phyloP scores from a whole-genome alignment of 2,888 invertebrate genomes.

The Cephus sareptanus region DNA sequence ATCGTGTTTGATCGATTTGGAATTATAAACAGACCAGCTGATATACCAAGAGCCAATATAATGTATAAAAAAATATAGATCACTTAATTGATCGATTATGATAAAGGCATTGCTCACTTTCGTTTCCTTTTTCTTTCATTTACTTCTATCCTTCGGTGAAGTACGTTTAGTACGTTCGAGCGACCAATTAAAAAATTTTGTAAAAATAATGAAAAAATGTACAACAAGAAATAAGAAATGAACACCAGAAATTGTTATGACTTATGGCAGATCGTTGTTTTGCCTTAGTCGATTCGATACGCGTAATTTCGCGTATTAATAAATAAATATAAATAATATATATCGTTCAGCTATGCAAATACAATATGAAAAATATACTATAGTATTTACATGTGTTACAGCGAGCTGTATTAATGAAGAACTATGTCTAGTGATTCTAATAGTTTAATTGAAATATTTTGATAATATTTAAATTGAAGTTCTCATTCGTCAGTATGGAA shows the following conservation, averaged over 20 bases:
- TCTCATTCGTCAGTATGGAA: neutral
- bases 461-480: no score
- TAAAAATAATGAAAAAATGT: neutral
- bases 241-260: neutral
- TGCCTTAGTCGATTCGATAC: neutral
- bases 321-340: slow-evolving; percentile 36
- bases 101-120: neutral
- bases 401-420: neutral
- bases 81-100: slow-evolving; percentile 1
- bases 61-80: slow-evolving; percentile 14
- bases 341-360: slow-evolving; percentile 20
- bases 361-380: slow-evolving; percentile 6
- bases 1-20: neutral
- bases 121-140: neutral
- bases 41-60: slow-evolving; percentile 14
- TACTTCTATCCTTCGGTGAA: neutral
- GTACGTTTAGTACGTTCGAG: neutral
- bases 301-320: slow-evolving; percentile 14
- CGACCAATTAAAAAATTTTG: neutral
- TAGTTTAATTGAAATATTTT: no score
- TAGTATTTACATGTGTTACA: neutral
- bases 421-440: no score
- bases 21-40: slow-evolving; percentile 20
- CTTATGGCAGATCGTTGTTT: neutral
- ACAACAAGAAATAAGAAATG: neutral